Evolutionary conservation across 1,140 invertebrate species (phyloP), one percentile per base, ranked within the genome.

Genomic region (Galendromus occidentalis): DNA sequence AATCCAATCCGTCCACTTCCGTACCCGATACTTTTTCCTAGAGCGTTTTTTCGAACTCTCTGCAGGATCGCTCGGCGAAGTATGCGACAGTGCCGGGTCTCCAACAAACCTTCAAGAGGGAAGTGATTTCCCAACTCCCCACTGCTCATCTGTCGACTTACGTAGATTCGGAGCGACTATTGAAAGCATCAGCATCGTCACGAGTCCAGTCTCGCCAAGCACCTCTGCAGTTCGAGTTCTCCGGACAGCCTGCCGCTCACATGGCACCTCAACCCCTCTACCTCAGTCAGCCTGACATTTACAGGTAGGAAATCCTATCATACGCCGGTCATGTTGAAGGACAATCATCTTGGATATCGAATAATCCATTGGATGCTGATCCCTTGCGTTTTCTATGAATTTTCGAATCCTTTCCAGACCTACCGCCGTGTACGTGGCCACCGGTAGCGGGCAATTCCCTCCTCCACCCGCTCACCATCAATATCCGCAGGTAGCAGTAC

Each of bases 391-490:
- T 39, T 39, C 9, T 39, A n/a, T n/a, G n/a, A n/a, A n/a, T n/a
- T n/a, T n/a, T n/a, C n/a, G n/a, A n/a, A n/a, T n/a, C n/a, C n/a
- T 39, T 9, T 9, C 9, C 33, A 17, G 51, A 59, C 51, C 51
- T 17, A 59, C 51, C 51, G 51, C 51, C 12, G 51, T 59, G 51
- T 59, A 59, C 51, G 51, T 59, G 51, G 51, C 51, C 51, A 59
- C 51, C 33, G 51, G 51, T 18, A 59, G 51, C 51, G 51, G 51
- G 20, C 51, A 59, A 9, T 59, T 59, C 51, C 51, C 51, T 25
- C 51, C 51, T 25, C 51, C 51, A 59, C 51, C 51, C 25, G 51
- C 51, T 17, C 51, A 59, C 22, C 51, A 59, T 33, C 51, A 59
- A 25, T 59, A 59, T 59, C 51, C 51, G 14, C 51, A 59, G 51